These are phyloP conservation scores for Apodemus sylvaticus DNA, from an alignment of 2,113 vertebrate species.

Conservation along the genomic window DNA sequence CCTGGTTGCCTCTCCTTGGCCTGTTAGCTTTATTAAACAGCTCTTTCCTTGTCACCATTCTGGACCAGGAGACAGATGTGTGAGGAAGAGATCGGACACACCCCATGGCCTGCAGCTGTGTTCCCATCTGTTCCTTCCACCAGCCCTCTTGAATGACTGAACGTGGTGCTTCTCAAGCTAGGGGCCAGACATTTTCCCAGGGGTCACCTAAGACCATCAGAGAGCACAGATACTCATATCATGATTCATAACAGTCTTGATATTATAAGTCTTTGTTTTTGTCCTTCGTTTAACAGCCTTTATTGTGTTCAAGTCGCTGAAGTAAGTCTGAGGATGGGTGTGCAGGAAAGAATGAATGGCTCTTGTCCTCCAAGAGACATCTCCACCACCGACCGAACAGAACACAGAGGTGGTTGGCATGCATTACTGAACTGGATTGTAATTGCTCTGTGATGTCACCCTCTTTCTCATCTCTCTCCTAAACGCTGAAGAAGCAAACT, in stretches of 20 bases:
- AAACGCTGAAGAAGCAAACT: background rate
- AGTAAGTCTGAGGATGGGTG: background rate
- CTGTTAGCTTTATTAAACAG: background rate
- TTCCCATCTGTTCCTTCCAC: background rate
- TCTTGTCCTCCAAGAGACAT: background rate
- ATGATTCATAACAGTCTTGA: background rate
- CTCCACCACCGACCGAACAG: background rate
- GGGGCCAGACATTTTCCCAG: background rate
- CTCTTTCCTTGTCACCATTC: background rate
- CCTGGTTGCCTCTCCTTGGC: background rate
- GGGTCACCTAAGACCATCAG: background rate
- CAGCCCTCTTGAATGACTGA: background rate
- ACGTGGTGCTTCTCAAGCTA: background rate
- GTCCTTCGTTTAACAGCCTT: background rate
- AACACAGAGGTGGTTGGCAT: background rate
- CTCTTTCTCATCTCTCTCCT: background rate
- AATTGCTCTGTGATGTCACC: background rate
- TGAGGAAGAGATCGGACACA: background rate
- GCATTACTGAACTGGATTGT: background rate
- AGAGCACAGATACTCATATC: background rate
- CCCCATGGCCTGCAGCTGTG: accelerated
- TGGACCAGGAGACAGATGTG: background rate
- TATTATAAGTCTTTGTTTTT: background rate
- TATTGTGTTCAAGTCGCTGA: background rate
- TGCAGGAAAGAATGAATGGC: background rate